Evolutionary conservation across 2,888 invertebrate genomes (phyloP).

Genomic region (Hoplodrina blanda): DNA sequence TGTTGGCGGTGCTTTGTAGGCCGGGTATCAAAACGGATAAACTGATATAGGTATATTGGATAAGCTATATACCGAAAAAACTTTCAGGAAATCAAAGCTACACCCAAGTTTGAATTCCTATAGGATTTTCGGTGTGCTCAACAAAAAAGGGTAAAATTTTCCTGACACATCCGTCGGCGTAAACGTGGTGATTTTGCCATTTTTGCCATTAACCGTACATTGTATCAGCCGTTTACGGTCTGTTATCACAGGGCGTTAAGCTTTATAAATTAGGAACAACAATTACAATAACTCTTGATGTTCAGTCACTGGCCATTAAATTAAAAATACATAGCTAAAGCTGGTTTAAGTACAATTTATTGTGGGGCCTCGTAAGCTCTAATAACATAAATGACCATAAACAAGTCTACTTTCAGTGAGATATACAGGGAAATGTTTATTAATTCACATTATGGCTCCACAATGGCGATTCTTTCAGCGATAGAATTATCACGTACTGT

Average conservation of each 20-base stretch:
- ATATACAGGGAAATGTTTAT: constrained; percentile 62
- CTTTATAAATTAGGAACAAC: constrained; percentile 43
- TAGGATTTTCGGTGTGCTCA: too few species aligned
- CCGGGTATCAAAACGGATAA: background rate
- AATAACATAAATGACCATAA: constrained; percentile 73
- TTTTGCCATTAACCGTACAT: background rate
- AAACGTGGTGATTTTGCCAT: background rate
- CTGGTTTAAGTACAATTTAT: constrained; percentile 75
- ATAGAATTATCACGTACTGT: constrained; percentile 13
- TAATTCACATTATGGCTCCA: constrained; percentile 55
- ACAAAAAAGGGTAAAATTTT: background rate
- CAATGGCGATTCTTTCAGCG: constrained; percentile 42
- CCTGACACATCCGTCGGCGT: background rate
- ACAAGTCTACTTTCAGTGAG: constrained; percentile 65
- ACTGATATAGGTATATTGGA: background rate
- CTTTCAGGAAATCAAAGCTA: too few species aligned
- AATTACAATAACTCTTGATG: constrained; percentile 69
- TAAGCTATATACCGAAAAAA: too few species aligned
- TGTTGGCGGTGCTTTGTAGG: background rate
- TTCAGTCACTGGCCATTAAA: constrained; percentile 63
- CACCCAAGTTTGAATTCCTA: too few species aligned
- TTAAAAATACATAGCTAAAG: constrained; percentile 72
- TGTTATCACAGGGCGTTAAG: constrained; percentile 15
- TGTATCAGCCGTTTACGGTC: constrained; percentile 2
- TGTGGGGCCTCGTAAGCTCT: constrained; percentile 66